Percentiles rank a stretch among this genome's conserved stretches.
phyloP scores from a whole-genome alignment of 2,888 invertebrate genomes.

The Meiosimyza decipiens region DNA sequence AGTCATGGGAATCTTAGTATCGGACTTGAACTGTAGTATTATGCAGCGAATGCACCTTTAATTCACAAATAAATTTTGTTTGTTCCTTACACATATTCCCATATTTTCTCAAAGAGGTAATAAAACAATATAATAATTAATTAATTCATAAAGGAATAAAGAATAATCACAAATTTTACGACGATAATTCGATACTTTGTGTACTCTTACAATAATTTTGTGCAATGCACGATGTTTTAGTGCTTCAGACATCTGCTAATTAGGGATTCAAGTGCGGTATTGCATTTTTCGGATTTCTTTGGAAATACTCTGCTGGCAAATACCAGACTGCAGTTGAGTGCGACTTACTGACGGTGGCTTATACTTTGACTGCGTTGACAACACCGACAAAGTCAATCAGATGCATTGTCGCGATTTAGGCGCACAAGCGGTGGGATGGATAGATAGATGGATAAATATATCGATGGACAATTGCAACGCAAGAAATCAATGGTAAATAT shows the following conservation, averaged over 20 bases:
- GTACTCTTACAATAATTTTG: constrained; percentile 1
- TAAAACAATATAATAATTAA: constrained; percentile 39
- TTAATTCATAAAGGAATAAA: constrained; percentile 37
- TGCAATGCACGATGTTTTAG: constrained; percentile 24
- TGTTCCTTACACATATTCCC: constrained; percentile 8
- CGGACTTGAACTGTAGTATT: not conserved
- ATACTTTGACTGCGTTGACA: constrained; percentile 9
- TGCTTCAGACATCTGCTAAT: constrained; percentile 48
- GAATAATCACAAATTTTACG: constrained; percentile 8
- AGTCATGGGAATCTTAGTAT: constrained; percentile 57
- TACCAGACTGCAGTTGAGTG: constrained; percentile 29
- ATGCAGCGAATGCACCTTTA: not conserved
- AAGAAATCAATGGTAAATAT: too few species aligned
- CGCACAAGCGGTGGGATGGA: not conserved
- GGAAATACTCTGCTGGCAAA: constrained; percentile 26
- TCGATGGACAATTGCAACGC: too few species aligned
- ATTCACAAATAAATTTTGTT: too few species aligned
- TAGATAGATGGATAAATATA: too few species aligned
- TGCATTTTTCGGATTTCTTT: constrained; percentile 49
- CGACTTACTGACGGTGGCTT: not conserved
- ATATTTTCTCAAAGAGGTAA: constrained; percentile 30
- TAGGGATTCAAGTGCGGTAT: constrained; percentile 49
- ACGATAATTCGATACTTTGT: not conserved
- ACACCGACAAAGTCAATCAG: constrained; percentile 10
- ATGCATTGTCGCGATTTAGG: not conserved